These are phyloP conservation scores for Cryptotermes secundus DNA, from an alignment of 1,140 invertebrate species.

Conservation along the genomic window DNA sequence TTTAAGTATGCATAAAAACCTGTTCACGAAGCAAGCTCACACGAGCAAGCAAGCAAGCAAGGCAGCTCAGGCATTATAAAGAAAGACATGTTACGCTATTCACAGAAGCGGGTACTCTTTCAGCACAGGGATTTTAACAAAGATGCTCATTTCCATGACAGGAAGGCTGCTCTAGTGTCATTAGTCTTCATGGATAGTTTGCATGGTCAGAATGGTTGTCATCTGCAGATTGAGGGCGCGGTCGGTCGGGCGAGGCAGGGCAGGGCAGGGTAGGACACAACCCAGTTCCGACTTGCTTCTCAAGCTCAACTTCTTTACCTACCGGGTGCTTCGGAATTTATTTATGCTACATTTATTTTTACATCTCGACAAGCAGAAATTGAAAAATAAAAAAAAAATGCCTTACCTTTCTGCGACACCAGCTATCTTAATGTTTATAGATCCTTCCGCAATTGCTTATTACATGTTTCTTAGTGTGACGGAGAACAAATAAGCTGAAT, in stretches of 20 bases:
- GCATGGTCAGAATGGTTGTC: not conserved
- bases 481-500: too few relatives aligned
- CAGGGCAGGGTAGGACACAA: not conserved
- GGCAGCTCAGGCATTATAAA: not conserved
- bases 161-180: not conserved
- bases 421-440: too few relatives aligned
- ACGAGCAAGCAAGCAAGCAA: not conserved
- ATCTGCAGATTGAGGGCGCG: slow-evolving; percentile 2
- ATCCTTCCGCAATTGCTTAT: too few relatives aligned
- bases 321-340: not conserved
- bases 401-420: too few relatives aligned
- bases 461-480: too few relatives aligned
- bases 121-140: not conserved
- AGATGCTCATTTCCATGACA: slow-evolving; percentile 19
- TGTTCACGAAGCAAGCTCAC: not conserved
- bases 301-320: not conserved
- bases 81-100: slow-evolving; percentile 16
- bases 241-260: not conserved
- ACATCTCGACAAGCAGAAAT: too few relatives aligned
- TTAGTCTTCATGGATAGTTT: not conserved
- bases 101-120: not conserved
- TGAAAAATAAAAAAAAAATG: too few relatives aligned
- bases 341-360: not conserved
- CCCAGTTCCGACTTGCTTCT: not conserved
- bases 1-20: slow-evolving; percentile 13